Base-by-base conservation (phyloP, 2,113 vertebrate species). In the Tinamus guttatus region DNA sequence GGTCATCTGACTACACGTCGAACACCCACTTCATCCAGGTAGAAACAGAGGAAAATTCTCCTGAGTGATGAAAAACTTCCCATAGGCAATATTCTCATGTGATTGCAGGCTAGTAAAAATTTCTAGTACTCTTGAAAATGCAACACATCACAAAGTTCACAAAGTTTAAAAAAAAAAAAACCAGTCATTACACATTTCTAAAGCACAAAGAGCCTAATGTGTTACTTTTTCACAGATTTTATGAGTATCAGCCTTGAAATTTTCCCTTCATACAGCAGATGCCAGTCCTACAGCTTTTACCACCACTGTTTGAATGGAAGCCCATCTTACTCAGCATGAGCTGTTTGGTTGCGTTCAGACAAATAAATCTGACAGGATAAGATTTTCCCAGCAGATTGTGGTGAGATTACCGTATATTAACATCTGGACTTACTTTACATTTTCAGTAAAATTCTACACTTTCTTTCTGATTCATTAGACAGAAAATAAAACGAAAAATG, bases 201-300 rank as follows among this genome's bases (percentile, higher is more conserved):
- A 89, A 89, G 64, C n/a, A 94, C 89, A 96, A 95, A 96, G 43
- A 94, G 36, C 40, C n/a, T 74, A 49, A 17, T 96, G 95, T 96
- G 38, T 94, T 94, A 85, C 84, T 83, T 95, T 81, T 96, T 40
- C 86, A 88, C 82, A 88, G 87, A 93, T 85, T 92, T 43, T 22
- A 82, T 78, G 91, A 89, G 52, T 47, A 30, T 58, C 68, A n/a
- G 45, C 34, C 60, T 75, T 81, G 93, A 94, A 77, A 68, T 89
- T 92, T 96, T 95, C 83, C 93, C 92, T 90, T 94, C 76, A 32
- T 36, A 63, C 90, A 91, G 89, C 91, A 96, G 90, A 90, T 96
- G 95, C 92, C 96, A 96, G 73, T 62, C 90, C 95, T 81, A 89
- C 93, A 79, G 70, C 18, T 73, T 90, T 95, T 85, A 91, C 96